Conservation (phyloP, 2,797 vertebrate species). For the Falco naumanni region DNA sequence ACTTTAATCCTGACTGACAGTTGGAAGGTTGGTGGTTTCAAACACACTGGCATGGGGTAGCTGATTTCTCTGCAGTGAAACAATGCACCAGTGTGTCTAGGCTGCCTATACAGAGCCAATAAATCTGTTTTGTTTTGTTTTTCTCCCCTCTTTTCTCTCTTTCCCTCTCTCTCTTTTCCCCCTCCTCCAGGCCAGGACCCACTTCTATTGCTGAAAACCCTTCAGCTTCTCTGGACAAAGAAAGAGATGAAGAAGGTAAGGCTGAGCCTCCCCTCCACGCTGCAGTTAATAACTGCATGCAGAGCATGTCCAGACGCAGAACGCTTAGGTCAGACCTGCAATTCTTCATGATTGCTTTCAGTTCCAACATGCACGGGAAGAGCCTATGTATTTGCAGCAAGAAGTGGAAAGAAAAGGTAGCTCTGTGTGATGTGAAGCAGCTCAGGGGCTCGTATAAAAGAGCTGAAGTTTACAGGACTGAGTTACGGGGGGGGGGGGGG, state of each 20-base stretch:
- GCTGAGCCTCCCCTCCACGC: neutral
- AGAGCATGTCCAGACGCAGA: slow-evolving; percentile 47
- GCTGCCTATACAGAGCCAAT: slow-evolving; percentile 50
- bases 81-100: slow-evolving; percentile 65
- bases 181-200: slow-evolving; percentile 57
- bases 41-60: slow-evolving; percentile 1
- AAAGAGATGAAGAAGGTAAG: slow-evolving; percentile 70
- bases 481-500: neutral
- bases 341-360: slow-evolving; percentile 30
- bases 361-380: slow-evolving; percentile 18
- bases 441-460: neutral
- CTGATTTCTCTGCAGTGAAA: slow-evolving; percentile 20
- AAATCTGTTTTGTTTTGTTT: slow-evolving; percentile 64
- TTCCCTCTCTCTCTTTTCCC: neutral
- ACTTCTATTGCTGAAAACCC: slow-evolving; percentile 27
- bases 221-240: slow-evolving; percentile 62
- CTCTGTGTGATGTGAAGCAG: slow-evolving; percentile 23
- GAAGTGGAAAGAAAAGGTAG: slow-evolving; percentile 41
- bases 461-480: slow-evolving; percentile 26
- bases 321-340: neutral
- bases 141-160: neutral
- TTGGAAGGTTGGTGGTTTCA: slow-evolving; percentile 20
- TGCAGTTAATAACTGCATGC: slow-evolving; percentile 30
- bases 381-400: slow-evolving; percentile 4
- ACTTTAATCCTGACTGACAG: slow-evolving; percentile 60